Evolutionary conservation across 1,140 invertebrate genomes (phyloP), one percentile per base, ranked within the genome.

Genomic region (Parasteatoda tepidariorum): DNA sequence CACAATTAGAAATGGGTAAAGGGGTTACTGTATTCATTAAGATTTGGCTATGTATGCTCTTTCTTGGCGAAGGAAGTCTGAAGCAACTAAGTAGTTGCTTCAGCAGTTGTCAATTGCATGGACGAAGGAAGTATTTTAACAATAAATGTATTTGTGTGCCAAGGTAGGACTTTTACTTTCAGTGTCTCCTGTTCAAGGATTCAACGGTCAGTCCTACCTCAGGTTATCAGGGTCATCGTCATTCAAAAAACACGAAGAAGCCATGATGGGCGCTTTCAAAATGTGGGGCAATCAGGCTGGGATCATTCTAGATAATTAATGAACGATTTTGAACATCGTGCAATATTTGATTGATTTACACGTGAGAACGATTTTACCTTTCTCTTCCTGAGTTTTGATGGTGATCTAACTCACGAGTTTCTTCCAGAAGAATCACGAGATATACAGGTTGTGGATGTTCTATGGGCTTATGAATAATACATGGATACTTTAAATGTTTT

Each of bases 161-260:
- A 82, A 82, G 78, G 78, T 82, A 71, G 66, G 3, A 11, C 57
- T 73, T 26, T 3, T 38, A 18, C 62, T 11, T 9, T 31, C 24
- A n/a, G 31, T 41, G 38, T 48, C 34, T 48, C 9, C 41, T 68
- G 64, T 66, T 68, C 76, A 79, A 79, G 76, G 76, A 57, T 78
- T 9, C 18, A n/a, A 57, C 30, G 73, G 73, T 26, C 73, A 75
- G n/a, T 75, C 31, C 31, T 75, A 38, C 31, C 57, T 28, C 33
- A 41, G 57, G 55, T 62, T 62, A 62, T 75, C 57, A 41, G 57
- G 71, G 55, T 74, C 57, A 74, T 74, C 71, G 30, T 34, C 59
- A 41, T 61, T 22, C 18, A 18, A 55, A 13, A 18, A 28, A 3
- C 11, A 41, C 24, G 70, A 59, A 73, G 57, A 24, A 48, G 38